Conservation (phyloP, 2,888 invertebrate species). For the Apodemia hepburni region DNA sequence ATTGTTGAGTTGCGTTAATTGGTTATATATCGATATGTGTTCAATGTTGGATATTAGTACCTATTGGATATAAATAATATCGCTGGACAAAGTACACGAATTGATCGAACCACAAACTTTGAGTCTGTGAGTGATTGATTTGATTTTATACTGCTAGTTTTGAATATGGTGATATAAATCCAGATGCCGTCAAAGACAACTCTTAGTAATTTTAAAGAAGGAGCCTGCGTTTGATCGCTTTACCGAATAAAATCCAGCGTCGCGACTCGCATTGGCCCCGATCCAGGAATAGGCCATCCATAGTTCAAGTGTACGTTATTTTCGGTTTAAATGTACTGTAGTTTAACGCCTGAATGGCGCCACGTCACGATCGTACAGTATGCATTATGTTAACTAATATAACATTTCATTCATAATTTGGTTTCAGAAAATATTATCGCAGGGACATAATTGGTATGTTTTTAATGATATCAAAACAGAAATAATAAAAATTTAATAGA, state of each 20-base stretch:
- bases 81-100: too few species aligned
- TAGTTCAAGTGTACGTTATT: constrained; percentile 66
- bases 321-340: constrained; percentile 44
- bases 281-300: constrained; percentile 62
- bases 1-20: too few species aligned
- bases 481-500: too few species aligned
- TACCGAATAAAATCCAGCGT: constrained; percentile 33
- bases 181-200: neutral
- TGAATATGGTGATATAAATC: neutral
- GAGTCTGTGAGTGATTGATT: too few species aligned
- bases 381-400: constrained; percentile 11
- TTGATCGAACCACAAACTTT: too few species aligned
- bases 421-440: too few species aligned
- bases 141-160: neutral
- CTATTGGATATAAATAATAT: too few species aligned
- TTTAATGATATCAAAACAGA: too few species aligned
- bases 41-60: too few species aligned
- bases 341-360: constrained; percentile 42
- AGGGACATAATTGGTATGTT: too few species aligned
- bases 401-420: constrained; percentile 11
- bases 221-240: constrained; percentile 5
- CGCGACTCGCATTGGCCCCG: constrained; percentile 50
- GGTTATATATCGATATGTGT: too few species aligned
- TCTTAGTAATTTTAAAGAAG: neutral
- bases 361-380: constrained; percentile 22